Evolutionary conservation across 2,888 invertebrate genomes (phyloP).

Genomic region (Drosophila heteroneura): DNA sequence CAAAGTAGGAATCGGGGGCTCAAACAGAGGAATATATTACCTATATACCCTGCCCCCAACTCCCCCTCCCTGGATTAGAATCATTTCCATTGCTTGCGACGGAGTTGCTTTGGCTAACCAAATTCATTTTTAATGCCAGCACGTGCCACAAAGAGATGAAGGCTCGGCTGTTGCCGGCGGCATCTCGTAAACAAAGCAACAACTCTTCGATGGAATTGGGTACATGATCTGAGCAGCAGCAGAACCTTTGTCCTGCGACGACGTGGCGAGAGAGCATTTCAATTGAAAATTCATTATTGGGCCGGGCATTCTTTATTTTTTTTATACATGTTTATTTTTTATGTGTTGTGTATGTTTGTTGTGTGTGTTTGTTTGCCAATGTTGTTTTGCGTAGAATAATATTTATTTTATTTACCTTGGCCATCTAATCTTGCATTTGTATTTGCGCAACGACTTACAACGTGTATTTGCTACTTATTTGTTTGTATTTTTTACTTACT

Average conservation of each 20-base stretch:
- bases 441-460: constrained; percentile 4
- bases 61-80: constrained; percentile 17
- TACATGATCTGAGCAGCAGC: background rate
- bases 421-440: constrained; percentile 14
- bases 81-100: constrained; percentile 30
- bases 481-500: constrained; percentile 16
- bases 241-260: constrained; percentile 9
- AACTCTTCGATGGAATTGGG: constrained; percentile 46
- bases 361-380: constrained; percentile 38
- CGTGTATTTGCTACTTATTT: constrained; percentile 14
- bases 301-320: constrained; percentile 14
- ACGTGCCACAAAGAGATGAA: constrained; percentile 64
- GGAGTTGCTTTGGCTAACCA: constrained; percentile 40
- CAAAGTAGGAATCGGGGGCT: constrained; percentile 46
- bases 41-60: constrained; percentile 3
- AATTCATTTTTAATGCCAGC: constrained; percentile 73
- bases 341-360: constrained; percentile 22
- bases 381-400: constrained; percentile 54
- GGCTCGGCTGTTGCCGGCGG: constrained; percentile 42
- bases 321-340: constrained; percentile 22
- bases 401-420: constrained; percentile 67
- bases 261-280: constrained; percentile 28
- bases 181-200: constrained; percentile 65
- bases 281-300: constrained; percentile 61
- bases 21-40: constrained; percentile 28